A percentile compares a stretch with the other conserved stretches of the same genome.
These are phyloP conservation scores for Carabus problematicus DNA, from an alignment of 2,888 invertebrate species.

Conservation along the genomic window DNA sequence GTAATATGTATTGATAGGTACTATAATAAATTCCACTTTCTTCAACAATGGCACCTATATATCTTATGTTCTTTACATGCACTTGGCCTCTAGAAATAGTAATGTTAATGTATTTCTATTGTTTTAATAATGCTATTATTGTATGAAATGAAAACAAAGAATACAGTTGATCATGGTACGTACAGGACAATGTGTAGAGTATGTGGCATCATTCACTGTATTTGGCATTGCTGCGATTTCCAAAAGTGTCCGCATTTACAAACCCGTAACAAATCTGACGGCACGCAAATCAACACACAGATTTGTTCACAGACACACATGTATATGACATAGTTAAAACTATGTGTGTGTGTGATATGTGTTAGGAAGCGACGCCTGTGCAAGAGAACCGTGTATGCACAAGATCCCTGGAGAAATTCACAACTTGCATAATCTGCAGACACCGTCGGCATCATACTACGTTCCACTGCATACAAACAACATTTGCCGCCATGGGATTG, in stretches of 20 bases:
- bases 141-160: no score
- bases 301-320: background rate
- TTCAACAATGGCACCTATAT: no score
- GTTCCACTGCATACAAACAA: slow-evolving; percentile 50
- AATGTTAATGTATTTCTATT: no score
- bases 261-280: slow-evolving; percentile 51
- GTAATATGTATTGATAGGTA: no score
- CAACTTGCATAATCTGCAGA: slow-evolving; percentile 54
- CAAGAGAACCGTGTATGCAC: background rate
- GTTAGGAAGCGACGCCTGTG: slow-evolving; percentile 41
- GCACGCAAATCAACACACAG: slow-evolving; percentile 38
- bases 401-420: slow-evolving; percentile 54
- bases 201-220: slow-evolving; percentile 1
- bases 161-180: background rate
- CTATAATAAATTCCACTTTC: no score
- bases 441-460: slow-evolving; percentile 46
- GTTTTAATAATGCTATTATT: no score
- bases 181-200: no score
- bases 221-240: slow-evolving; percentile 8
- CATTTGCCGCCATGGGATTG: slow-evolving; percentile 36
- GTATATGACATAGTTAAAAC: background rate
- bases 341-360: slow-evolving; percentile 6
- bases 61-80: no score
- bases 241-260: slow-evolving; percentile 44
- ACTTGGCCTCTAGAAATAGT: no score